phyloP scores from a whole-genome alignment of 2,113 vertebrate genomes.

The Phoxinus phoxinus region DNA sequence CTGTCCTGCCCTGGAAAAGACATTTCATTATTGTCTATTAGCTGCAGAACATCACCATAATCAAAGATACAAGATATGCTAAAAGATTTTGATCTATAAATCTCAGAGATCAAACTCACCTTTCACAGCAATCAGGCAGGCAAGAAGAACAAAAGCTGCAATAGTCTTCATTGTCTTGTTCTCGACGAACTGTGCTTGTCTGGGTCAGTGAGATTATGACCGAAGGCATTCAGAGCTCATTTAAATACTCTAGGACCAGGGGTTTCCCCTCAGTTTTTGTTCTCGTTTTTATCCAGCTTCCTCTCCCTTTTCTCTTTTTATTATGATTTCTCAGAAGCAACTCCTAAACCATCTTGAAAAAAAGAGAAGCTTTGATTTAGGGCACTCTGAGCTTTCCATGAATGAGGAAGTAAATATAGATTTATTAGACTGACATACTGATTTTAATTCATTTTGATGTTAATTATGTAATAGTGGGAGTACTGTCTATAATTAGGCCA shows the following conservation, averaged over 20 bases:
- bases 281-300: background rate
- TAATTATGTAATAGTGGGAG: background rate
- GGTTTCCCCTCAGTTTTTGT: conserved; percentile 6
- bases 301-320: background rate
- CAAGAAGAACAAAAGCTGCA: conserved; percentile 7
- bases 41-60: background rate
- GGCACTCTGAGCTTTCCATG: background rate
- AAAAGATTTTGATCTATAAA: background rate
- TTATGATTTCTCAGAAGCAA: background rate
- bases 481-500: background rate
- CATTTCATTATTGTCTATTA: background rate
- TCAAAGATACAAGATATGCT: background rate
- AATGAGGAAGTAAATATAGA: background rate
- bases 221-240: background rate
- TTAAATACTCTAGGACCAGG: conserved; percentile 34
- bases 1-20: conserved; percentile 5
- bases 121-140: conserved; percentile 14
- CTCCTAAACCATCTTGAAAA: background rate
- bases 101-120: conserved; percentile 26
- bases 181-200: background rate
- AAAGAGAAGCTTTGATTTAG: too few species aligned
- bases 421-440: background rate
- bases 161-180: conserved; percentile 25
- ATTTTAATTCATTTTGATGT: background rate
- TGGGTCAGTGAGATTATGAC: conserved; percentile 18